Conservation (phyloP, 2,113 vertebrate species). For the Turdus rufiventris region DNA sequence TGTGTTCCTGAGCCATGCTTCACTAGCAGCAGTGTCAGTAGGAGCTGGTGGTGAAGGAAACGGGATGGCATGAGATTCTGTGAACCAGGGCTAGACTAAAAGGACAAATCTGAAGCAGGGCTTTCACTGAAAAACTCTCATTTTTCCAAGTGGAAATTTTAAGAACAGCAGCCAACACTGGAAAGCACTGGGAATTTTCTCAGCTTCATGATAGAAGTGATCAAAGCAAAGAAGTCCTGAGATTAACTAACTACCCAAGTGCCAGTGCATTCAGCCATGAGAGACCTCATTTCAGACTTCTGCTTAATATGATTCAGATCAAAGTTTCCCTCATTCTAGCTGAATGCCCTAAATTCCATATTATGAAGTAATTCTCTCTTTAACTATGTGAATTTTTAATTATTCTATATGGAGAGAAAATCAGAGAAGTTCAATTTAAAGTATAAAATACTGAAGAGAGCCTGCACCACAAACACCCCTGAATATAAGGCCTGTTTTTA, state of each 20-base stretch:
- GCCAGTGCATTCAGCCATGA: background rate
- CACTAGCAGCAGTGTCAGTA: background rate
- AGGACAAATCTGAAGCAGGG: background rate
- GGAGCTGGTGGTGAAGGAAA: background rate
- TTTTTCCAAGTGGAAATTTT: background rate
- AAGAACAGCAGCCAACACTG: background rate
- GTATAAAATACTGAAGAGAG: background rate
- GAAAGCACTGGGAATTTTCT: background rate
- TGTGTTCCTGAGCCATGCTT: background rate
- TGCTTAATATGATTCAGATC: constrained; percentile 11
- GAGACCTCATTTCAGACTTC: background rate
- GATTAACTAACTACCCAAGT: background rate
- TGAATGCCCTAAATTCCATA: background rate
- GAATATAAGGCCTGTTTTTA: background rate
- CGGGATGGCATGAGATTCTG: background rate
- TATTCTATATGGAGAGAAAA: background rate
- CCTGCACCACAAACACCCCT: background rate
- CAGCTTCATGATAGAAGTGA: background rate
- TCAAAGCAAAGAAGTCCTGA: background rate
- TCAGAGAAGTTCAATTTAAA: background rate
- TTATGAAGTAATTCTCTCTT: background rate
- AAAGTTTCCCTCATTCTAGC: background rate
- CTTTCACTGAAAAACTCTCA: background rate
- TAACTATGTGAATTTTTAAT: constrained; percentile 6
- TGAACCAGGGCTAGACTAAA: background rate